Base-by-base conservation (phyloP, 2,113 vertebrate species). In the Ctenodactylus gundi region DNA sequence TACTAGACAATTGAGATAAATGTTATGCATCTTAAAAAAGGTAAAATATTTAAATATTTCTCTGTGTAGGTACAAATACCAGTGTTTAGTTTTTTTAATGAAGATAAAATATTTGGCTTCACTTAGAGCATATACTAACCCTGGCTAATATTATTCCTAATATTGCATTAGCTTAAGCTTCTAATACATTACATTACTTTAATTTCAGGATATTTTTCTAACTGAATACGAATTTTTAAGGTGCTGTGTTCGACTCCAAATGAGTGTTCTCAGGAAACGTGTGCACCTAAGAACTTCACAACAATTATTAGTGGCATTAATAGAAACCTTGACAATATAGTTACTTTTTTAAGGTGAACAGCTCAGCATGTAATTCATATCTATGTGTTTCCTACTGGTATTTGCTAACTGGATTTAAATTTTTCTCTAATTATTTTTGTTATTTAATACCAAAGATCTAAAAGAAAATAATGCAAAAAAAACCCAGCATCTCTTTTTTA, bases 361-460 rank as follows among this genome's bases (percentile, higher is more conserved):
- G 46, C 57, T 46, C 68, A 95, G 3, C 82, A 49, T 75, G n/a
- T 77, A 76, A 95, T 94, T 62, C 84, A 81, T 89, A 90, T 65
- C 10, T 55, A 21, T 86, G 49, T 95, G 29, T 94, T 93, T 95
- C 44, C 58, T 97, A 36, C 36, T 95, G 87, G 60, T 93, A 88
- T 95, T 98, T 96, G 14, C 87, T 96, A 97, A 41, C 72, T 96
- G 83, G 90, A 94, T 96, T 98, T 94, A 95, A 80, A 93, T 97
- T 96, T 73, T 95, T 93, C 91, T 97, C 95, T 46, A 98, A 91
- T 97, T 90, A 97, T 25, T 96, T 96, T 97, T 88, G 9, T 64
- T 27, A 85, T 83, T 39, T 88, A 94, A 96, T 9, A 92, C 73
- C 55, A 51, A 90, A 90, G 46, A 78, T 94, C 93, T 94, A 65